A percentile compares a stretch with the other conserved stretches of the same genome.
Conservation (phyloP, 2,888 invertebrate genomes). For the Abrostola tripartita region DNA sequence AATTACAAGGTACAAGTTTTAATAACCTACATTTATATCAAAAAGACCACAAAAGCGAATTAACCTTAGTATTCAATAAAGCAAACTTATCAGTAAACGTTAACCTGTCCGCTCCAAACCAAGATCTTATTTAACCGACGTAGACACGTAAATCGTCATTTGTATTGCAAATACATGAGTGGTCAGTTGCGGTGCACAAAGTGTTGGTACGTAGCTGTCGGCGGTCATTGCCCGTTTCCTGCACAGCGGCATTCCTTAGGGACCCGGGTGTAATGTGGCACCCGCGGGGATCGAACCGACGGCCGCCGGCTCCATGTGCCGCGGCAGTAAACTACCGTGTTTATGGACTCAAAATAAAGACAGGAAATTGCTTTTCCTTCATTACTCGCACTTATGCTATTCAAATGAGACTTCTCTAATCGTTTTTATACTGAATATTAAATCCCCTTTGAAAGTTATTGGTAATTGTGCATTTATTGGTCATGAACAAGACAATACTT, state of each 20-base stretch:
- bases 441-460: no score
- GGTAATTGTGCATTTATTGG: no score
- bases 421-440: no score
- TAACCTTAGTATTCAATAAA: neutral
- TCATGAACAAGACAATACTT: no score
- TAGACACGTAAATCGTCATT: constrained; percentile 35
- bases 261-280: constrained; percentile 55
- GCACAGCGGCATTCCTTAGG: constrained; percentile 80
- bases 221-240: constrained; percentile 74
- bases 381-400: neutral
- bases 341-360: constrained; percentile 3
- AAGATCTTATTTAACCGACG: constrained; percentile 15
- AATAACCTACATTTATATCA: no score
- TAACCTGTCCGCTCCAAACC: neutral
- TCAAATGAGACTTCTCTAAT: no score
- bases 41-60: no score
- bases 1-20: no score
- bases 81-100: neutral
- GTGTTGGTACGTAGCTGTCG: constrained; percentile 22
- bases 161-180: constrained; percentile 53
- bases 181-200: constrained; percentile 17
- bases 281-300: constrained; percentile 43
- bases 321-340: neutral
- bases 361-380: constrained; percentile 20
- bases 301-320: constrained; percentile 13